Evolutionary conservation across 2,113 vertebrate genomes (phyloP).

Genomic region (Larimichthys polyactis): DNA sequence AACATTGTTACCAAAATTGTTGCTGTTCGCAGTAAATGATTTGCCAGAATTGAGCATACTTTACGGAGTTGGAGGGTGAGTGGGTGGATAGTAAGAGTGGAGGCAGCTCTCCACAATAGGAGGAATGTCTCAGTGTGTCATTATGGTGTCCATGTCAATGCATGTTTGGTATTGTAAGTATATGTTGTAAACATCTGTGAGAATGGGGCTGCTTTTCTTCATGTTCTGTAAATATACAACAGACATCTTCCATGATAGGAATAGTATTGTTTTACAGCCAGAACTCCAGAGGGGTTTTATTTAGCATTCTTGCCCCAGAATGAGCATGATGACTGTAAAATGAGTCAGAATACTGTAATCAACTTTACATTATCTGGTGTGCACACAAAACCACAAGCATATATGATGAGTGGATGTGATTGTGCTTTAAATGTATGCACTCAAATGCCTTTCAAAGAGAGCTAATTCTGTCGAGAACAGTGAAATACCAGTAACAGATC

Average conservation of each 20-base stretch:
- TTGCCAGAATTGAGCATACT: conserved; percentile 25
- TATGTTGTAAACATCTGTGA: conserved; percentile 74
- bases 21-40: conserved; percentile 20
- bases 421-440: conserved; percentile 35
- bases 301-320: conserved; percentile 51
- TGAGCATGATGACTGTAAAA: conserved; percentile 61
- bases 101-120: conserved; percentile 62
- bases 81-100: conserved; percentile 37
- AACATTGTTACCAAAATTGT: neutral
- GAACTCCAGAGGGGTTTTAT: conserved; percentile 55
- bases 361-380: conserved; percentile 60
- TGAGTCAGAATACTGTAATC: conserved; percentile 70
- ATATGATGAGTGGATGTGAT: conserved; percentile 44
- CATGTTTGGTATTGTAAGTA: conserved; percentile 77
- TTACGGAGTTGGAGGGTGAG: conserved; percentile 30
- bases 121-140: conserved; percentile 74
- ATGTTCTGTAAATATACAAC: conserved; percentile 74
- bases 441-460: conserved; percentile 15
- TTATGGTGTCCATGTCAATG: conserved; percentile 75
- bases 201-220: conserved; percentile 68
- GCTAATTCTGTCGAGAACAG: neutral
- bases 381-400: conserved; percentile 53
- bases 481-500: neutral
- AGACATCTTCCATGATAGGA: conserved; percentile 52
- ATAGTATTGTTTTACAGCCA: conserved; percentile 68